phyloP scores from a whole-genome alignment of 2,113 vertebrate species.

The Calyptomena viridis region DNA sequence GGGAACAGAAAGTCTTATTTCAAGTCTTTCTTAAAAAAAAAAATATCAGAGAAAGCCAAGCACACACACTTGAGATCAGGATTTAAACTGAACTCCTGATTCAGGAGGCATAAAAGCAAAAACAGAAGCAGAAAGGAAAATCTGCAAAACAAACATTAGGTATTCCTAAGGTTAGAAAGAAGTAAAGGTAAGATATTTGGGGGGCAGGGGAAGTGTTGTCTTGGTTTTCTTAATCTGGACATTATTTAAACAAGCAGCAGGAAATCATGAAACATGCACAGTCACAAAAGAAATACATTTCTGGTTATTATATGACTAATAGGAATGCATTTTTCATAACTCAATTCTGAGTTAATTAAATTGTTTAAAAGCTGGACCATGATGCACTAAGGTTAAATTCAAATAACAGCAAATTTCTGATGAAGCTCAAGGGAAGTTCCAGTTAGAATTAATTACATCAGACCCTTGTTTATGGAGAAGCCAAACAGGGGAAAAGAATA shows the following conservation, averaged over 20 bases:
- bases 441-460: neutral
- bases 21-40: neutral
- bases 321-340: neutral
- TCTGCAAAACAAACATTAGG: neutral
- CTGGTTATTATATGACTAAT: neutral
- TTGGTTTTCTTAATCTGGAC: neutral
- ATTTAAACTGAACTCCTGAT: neutral
- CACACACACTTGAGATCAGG: neutral
- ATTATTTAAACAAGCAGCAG: neutral
- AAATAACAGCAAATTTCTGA: neutral
- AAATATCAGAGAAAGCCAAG: neutral
- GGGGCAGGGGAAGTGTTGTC: neutral
- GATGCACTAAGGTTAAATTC: neutral
- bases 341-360: neutral
- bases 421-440: neutral
- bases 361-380: neutral
- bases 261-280: neutral
- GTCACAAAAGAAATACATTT: neutral
- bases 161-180: neutral
- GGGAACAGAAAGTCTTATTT: neutral
- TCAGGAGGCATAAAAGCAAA: neutral
- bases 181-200: neutral
- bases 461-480: neutral
- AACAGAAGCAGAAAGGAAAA: neutral
- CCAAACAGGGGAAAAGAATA: neutral